Percentiles rank a stretch among this genome's conserved stretches.
phyloP scores from a whole-genome alignment of 2,113 vertebrate species.

The Halichoerus grypus region DNA sequence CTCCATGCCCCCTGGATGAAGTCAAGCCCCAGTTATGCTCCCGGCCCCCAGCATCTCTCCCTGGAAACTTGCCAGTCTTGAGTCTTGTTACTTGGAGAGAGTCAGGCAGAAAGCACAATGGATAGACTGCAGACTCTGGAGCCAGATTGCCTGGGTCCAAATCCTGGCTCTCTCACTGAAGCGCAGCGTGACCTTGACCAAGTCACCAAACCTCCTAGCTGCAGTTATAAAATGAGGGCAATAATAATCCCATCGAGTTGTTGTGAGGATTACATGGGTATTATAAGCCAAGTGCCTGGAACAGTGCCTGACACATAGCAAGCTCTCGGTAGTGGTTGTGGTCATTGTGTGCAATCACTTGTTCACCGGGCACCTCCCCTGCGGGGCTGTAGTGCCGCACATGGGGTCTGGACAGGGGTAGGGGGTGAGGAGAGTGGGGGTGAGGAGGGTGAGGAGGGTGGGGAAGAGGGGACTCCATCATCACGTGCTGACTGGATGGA shows the following conservation, averaged over 20 bases:
- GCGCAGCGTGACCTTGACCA: neutral
- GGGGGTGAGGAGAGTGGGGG: neutral
- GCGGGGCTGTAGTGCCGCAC: accelerated
- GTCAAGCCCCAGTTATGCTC: no score
- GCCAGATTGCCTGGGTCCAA: neutral
- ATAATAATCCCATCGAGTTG: no score
- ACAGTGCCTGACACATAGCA: accelerated
- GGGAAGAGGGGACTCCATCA: neutral
- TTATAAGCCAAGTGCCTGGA: accelerated
- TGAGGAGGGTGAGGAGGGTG: neutral
- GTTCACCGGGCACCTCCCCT: neutral
- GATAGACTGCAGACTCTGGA: neutral
- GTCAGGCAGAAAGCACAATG: neutral
- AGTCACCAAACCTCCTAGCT: neutral
- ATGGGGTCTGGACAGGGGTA: neutral
- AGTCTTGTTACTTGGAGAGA: neutral
- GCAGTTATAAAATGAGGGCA: no score
- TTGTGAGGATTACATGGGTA: neutral
- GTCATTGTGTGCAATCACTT: accelerated
- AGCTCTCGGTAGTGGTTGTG: accelerated
- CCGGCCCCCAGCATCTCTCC: neutral
- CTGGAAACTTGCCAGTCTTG: no score
- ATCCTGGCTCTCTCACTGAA: neutral
- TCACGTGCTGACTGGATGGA: accelerated
- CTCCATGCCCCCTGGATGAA: neutral